Evolutionary conservation across 92 coral and sea anemone species (phyloP), one percentile per base, ranked within the genome.

Genomic region (Palythoa grandiflora): DNA sequence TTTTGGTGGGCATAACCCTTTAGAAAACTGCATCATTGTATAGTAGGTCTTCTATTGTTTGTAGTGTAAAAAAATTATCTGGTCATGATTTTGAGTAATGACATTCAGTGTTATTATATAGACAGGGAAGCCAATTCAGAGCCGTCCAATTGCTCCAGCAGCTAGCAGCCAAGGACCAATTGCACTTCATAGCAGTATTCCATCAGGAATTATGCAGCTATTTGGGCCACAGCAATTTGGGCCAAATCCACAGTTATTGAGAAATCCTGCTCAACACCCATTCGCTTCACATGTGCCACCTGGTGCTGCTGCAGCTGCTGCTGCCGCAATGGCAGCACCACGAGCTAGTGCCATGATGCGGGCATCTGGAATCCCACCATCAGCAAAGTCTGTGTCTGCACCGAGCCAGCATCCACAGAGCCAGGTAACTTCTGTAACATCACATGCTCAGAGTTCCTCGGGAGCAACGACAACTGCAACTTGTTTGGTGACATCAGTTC

Each of bases 81-180:
- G n/a, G 5, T 14, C 17, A 59, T 0, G 17, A 59, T 59, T 59
- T 15, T 59, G 10, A 63, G 20, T 63, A 2, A 5, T n/a, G 70
- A 17, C 36, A 63, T 11, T n/a, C 8, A 2, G 6, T 63, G 4
- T n/a, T 1, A 63, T 63, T 63, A 35, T 14, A 68, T 84, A 92
- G 94, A 80, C 91, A 55, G 92, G 92, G 50, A 93, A 94, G 51
- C 91, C 98, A 19, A 87, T 93, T 36, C 99, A 85, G 83, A 97
- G 95, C 57, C 95, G 97, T 28, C 98, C 98, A 61, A 97, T 97
- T 74, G 99, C 99, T 5, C 99, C 99, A 77, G 99, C 99, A 20
- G 90, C 98, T 65, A 95, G 89, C 10, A 73, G 88, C 19, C 87
- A 93, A 78, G 63, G 91, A 88, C 68, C 88, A 80, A 86, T 90